A percentile compares a stretch with the other conserved stretches of the same genome.
These are phyloP conservation scores for Eubasilissa splendida DNA, from an alignment of 2,888 invertebrate genomes.

Conservation along the genomic window DNA sequence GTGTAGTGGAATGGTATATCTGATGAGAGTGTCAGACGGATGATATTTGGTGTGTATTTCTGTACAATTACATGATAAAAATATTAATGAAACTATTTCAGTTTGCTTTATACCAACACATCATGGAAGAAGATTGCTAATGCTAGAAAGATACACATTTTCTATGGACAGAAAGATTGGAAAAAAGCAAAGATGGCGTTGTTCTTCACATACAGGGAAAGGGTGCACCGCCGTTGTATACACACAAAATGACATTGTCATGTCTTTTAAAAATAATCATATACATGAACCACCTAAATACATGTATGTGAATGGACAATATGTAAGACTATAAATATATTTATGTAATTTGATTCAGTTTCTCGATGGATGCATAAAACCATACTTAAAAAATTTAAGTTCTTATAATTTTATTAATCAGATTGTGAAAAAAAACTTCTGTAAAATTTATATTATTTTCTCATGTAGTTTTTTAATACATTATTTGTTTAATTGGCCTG, in stretches of 20 bases:
- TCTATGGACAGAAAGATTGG: conserved; percentile 61
- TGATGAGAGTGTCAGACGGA: no score
- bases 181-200: conserved; percentile 70
- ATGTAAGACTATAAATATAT: neutral
- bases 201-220: conserved; percentile 66
- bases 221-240: conserved; percentile 62
- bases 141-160: conserved; percentile 67
- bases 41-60: no score
- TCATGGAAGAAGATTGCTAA: conserved; percentile 67
- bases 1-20: no score
- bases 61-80: no score
- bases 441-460: no score
- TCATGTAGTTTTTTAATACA: no score
- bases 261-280: neutral
- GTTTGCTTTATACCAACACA: conserved; percentile 69
- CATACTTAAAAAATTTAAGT: no score
- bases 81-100: conserved; percentile 58
- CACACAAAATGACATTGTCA: neutral
- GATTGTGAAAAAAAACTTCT: no score
- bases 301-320: neutral
- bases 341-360: no score
- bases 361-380: no score
- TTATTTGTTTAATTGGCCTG: no score
- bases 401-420: no score
- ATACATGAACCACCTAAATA: neutral